A percentile compares a stretch with the other conserved stretches of the same genome.
Conservation (phyloP, 2,113 vertebrate genomes). For the Bambusicola thoracicus region DNA sequence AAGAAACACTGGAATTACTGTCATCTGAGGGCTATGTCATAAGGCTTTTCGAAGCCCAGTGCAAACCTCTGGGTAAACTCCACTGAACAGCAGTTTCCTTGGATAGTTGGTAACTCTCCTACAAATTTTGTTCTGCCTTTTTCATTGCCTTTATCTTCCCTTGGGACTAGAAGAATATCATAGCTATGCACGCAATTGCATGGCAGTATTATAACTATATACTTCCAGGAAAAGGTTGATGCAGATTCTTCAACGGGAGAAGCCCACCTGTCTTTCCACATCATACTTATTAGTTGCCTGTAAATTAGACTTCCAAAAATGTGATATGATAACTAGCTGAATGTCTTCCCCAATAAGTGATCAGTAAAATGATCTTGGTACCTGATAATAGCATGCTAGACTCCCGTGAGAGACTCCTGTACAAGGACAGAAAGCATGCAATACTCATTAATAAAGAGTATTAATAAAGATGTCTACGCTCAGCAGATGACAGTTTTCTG, state of each 20-base stretch:
- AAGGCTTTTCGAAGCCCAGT: background rate
- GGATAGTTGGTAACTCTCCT: background rate
- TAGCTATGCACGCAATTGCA: background rate
- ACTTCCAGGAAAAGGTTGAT: background rate
- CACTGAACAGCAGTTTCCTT: background rate
- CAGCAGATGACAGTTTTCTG: background rate
- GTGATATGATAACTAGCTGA: background rate
- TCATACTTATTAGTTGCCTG: background rate
- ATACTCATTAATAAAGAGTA: background rate
- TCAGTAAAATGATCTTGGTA: background rate
- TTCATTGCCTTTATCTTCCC: background rate
- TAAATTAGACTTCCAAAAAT: background rate
- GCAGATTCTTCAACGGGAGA: background rate
- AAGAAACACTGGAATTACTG: background rate
- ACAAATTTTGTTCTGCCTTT: background rate
- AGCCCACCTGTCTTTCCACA: background rate
- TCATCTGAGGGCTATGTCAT: background rate
- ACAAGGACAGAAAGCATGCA: background rate
- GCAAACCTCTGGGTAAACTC: background rate
- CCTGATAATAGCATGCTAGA: background rate
- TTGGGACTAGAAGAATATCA: background rate
- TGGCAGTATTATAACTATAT: background rate
- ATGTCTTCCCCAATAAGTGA: background rate
- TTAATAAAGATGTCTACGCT: background rate
- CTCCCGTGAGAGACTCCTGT: background rate